A percentile compares a stretch with the other conserved stretches of the same genome.
Conservation (phyloP, 2,113 vertebrate species). For the Anolis sagrei region DNA sequence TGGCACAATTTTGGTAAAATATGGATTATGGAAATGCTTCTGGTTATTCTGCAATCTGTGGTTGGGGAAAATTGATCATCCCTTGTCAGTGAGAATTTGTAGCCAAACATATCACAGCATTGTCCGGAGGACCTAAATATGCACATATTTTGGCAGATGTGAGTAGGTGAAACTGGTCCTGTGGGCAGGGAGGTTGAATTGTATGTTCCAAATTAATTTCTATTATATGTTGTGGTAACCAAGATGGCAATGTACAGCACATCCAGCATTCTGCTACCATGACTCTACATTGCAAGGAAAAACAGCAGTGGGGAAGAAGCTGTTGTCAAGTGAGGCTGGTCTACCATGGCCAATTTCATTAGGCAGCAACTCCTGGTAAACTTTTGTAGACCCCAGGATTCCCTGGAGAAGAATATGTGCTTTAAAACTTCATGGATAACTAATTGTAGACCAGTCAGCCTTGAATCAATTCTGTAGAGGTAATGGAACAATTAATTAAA, state of each 20-base stretch:
- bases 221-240: background rate
- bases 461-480: conserved; percentile 34
- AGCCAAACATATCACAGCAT: too few species aligned
- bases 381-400: background rate
- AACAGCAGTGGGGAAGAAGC: background rate
- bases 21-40: too few species aligned
- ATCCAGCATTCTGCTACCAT: background rate
- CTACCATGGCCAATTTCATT: background rate
- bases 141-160: too few species aligned
- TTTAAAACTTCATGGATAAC: background rate
- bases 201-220: too few species aligned
- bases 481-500: background rate
- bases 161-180: too few species aligned
- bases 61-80: too few species aligned
- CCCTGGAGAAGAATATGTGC: background rate
- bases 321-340: background rate
- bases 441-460: background rate
- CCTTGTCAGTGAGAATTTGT: too few species aligned
- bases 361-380: too few species aligned
- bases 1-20: too few species aligned
- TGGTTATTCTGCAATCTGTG: too few species aligned
- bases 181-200: too few species aligned
- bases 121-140: too few species aligned
- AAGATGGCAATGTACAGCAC: background rate
- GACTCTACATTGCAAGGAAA: background rate